Conservation (phyloP, 2,797 vertebrate species). For the Hydrolagus colliei region DNA sequence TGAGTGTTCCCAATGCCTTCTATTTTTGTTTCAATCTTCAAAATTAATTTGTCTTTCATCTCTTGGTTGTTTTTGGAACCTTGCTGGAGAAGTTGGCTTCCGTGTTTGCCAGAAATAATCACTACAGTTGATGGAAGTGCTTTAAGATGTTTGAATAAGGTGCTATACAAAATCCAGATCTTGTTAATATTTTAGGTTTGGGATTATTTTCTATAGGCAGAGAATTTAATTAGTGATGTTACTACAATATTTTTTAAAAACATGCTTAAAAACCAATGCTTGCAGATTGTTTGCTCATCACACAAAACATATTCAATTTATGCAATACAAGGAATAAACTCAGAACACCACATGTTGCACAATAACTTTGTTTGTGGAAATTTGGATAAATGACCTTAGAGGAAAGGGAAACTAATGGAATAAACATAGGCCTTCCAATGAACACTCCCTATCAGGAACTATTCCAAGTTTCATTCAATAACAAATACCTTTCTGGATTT, state of each 20-base stretch:
- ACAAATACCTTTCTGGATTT: constrained; percentile 5
- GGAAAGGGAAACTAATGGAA: constrained; percentile 44
- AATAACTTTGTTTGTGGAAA: constrained; percentile 51
- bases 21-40: too few relatives aligned
- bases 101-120: too few relatives aligned
- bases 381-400: constrained; percentile 39
- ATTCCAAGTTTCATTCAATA: not conserved
- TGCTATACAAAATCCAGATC: too few relatives aligned
- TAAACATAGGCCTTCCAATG: constrained; percentile 26
- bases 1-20: too few relatives aligned
- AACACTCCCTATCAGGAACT: constrained; percentile 42
- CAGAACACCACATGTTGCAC: constrained; percentile 38
- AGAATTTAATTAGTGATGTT: not conserved
- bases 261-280: constrained; percentile 35
- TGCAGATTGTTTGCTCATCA: constrained; percentile 35
- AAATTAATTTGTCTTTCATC: too few relatives aligned
- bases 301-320: constrained; percentile 20
- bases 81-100: too few relatives aligned
- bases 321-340: constrained; percentile 32
- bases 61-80: too few relatives aligned
- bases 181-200: not conserved
- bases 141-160: too few relatives aligned
- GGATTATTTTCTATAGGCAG: not conserved
- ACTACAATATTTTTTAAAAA: not conserved
- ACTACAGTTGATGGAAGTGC: too few relatives aligned